Percentiles rank a stretch among this genome's conserved stretches.
phyloP scores from a whole-genome alignment of 2,888 invertebrate genomes.

The Cylindroiulus punctatus region DNA sequence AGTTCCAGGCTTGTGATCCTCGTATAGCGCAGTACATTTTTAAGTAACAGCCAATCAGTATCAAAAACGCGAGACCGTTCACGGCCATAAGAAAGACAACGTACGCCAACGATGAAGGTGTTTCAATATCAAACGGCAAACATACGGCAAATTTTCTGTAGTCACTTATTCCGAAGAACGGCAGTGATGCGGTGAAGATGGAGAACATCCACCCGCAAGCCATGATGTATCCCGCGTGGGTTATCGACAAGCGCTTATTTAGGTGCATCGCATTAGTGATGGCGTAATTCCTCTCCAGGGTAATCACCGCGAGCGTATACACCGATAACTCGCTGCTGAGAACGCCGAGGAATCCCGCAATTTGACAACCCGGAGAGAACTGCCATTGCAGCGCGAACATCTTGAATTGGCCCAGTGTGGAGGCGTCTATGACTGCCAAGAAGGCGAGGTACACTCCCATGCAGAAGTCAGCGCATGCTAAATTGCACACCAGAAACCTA shows the following conservation, averaged over 20 bases:
- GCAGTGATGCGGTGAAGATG: conserved; percentile 84
- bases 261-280: conserved; percentile 98
- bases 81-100: conserved; percentile 89
- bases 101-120: conserved; percentile 82
- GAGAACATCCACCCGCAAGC: conserved; percentile 91
- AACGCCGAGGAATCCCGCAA: conserved; percentile 94
- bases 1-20: conserved; percentile 96
- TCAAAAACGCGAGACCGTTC: conserved; percentile 93
- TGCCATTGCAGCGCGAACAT: conserved; percentile 98
- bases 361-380: conserved; percentile 89
- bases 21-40: conserved; percentile 98
- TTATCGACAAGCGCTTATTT: conserved; percentile 88
- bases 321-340: conserved; percentile 94
- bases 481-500: conserved; percentile 93
- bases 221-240: conserved; percentile 93
- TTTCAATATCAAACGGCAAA: conserved; percentile 90
- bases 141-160: conserved; percentile 97
- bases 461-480: conserved; percentile 96
- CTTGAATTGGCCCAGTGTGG: conserved; percentile 94
- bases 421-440: conserved; percentile 94
- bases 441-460: conserved; percentile 96
- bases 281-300: conserved; percentile 93
- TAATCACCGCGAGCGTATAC: conserved; percentile 95
- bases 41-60: conserved; percentile 93
- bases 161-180: conserved; percentile 90